Evolutionary conservation across 2,113 vertebrate genomes (phyloP), one percentile per base, ranked within the genome.

Genomic region (Paramisgurnus dabryanus): DNA sequence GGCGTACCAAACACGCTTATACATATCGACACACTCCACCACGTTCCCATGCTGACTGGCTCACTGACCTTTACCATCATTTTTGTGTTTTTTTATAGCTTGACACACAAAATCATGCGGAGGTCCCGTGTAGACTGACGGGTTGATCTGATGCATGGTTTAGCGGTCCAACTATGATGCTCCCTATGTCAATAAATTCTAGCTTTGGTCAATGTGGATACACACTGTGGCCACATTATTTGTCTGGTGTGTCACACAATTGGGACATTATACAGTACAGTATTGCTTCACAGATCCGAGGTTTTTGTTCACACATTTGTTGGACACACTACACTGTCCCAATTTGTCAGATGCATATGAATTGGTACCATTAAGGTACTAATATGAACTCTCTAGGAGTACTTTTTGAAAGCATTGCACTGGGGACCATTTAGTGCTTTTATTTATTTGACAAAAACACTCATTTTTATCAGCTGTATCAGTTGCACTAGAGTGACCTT

Each of bases 121-220:
- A 12, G n/a, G 64, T 58, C 10, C 1, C 3, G 12, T 7, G 22
- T 43, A 66, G 55, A 39, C 67, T 34, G 13, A 41, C 4, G 69
- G 47, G 18, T 27, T 6, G 12, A 40, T 4, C 11, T 10, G 5
- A 0, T 39, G 22, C 18, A 9, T 8, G 49, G 22, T 61, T 67
- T 15, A 66, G 40, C 49, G 71, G 72, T 76, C 67, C 58, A 69
- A 75, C 66, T 49, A 4, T 43, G 43, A 75, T 43, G 47, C 22
- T 60, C 11, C 34, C 40, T 50, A 57, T 68, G 50, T 22, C 34
- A n/a, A 8, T 49, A 18, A 7, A 27, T 60, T 41, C 27, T 69
- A 57, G 63, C 9, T n/a, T 65, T 76, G 76, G 83, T 85, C 60
- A 76, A 8, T 83, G 81, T 81, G 76, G 83, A 86, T 34, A 6